phyloP scores from a whole-genome alignment of 2,888 invertebrate species.

The Phortica magna region DNA sequence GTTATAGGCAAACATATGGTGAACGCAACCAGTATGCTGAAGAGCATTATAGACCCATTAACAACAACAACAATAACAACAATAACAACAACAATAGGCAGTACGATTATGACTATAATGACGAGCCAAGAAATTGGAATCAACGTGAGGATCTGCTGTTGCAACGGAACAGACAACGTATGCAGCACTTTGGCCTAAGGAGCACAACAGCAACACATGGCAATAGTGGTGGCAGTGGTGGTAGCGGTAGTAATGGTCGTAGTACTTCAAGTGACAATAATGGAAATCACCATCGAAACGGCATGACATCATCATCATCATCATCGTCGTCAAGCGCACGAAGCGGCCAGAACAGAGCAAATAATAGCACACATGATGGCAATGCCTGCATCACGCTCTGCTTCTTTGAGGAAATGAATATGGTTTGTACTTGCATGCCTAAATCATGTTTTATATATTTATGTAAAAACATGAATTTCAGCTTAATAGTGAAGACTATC shows the following conservation, averaged over 20 bases:
- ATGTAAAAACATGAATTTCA: conserved; percentile 40
- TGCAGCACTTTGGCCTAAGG: conserved; percentile 13
- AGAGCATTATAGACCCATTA: neutral
- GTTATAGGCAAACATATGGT: neutral
- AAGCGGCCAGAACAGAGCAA: conserved; percentile 45
- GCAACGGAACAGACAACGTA: conserved; percentile 53
- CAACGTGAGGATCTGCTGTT: conserved; percentile 48
- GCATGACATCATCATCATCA: neutral
- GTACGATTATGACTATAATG: conserved; percentile 51
- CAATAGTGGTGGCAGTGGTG: conserved; percentile 19
- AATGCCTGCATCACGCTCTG: conserved; percentile 83
- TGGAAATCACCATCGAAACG: conserved; percentile 40
- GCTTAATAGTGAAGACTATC: conserved; percentile 78
- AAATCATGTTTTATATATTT: neutral
- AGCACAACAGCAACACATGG: conserved; percentile 8
- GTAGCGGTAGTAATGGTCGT: neutral
- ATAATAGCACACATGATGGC: conserved; percentile 52
- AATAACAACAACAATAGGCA: conserved; percentile 61
- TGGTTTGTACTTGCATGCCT: conserved; percentile 79
- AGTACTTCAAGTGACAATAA: conserved; percentile 50
- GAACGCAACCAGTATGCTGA: conserved; percentile 28
- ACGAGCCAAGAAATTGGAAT: conserved; percentile 42
- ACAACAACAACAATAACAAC: conserved; percentile 62
- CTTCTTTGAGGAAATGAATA: conserved; percentile 83
- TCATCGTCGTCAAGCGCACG: neutral